A percentile compares a stretch with the other conserved stretches of the same genome.
Evolutionary conservation across 2,113 vertebrate genomes (phyloP).

Genomic region (Grus americana): DNA sequence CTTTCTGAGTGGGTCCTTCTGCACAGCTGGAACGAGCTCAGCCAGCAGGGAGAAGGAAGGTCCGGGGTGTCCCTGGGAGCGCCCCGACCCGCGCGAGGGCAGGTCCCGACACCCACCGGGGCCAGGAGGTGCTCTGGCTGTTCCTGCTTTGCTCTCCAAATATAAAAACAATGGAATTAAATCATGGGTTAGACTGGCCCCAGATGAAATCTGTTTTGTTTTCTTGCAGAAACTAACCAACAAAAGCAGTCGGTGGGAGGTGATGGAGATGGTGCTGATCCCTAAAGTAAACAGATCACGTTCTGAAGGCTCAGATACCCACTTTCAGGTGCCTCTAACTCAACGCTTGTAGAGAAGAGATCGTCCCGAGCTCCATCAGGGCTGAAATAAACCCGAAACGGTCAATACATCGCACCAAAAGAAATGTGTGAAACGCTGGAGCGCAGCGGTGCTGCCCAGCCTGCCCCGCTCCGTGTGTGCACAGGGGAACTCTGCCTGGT

Average conservation of each 20-base stretch:
- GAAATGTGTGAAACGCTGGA: neutral
- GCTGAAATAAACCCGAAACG: neutral
- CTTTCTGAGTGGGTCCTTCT: neutral
- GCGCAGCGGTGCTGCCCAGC: neutral
- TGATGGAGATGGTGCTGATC: neutral
- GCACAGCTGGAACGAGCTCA: neutral
- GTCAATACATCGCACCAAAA: too few relatives aligned
- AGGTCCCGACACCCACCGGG: neutral
- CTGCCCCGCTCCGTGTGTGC: too few relatives aligned
- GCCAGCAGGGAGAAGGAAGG: rapidly evolving
- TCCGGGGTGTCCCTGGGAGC: neutral
- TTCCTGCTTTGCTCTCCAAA: neutral
- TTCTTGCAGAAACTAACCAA: neutral
- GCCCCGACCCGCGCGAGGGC: rapidly evolving
- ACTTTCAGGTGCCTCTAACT: neutral
- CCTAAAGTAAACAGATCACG: neutral
- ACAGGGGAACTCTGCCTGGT: neutral
- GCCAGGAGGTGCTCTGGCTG: neutral
- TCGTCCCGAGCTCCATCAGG: neutral
- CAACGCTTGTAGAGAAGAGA: neutral
- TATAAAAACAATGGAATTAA: rapidly evolving
- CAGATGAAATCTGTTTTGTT: neutral
- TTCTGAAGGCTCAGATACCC: neutral
- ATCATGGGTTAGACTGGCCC: neutral
- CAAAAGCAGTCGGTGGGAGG: neutral